Conservation (phyloP, 2,797 vertebrate species). For the Cottoperca gobio region DNA sequence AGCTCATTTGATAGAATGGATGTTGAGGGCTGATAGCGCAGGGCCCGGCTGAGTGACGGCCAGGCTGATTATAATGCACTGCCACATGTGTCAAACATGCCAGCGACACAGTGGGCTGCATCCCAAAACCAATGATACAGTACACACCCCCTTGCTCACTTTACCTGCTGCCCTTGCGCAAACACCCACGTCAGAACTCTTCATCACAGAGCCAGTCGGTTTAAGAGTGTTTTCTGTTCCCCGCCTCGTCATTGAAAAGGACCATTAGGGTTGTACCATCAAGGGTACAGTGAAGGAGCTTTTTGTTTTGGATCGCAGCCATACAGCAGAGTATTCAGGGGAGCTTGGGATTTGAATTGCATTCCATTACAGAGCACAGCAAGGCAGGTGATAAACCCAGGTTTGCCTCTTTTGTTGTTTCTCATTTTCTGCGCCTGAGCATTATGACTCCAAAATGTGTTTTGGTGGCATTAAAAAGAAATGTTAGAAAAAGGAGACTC, state of each 20-base stretch:
- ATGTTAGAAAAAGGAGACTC: constrained; percentile 20
- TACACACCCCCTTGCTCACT: not conserved
- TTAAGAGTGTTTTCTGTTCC: constrained; percentile 63
- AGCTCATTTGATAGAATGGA: constrained; percentile 67
- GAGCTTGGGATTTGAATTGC: constrained; percentile 63
- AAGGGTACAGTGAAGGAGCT: constrained; percentile 74
- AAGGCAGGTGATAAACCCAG: constrained; percentile 59
- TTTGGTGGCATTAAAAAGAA: constrained; percentile 44
- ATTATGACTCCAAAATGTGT: constrained; percentile 53
- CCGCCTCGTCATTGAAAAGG: constrained; percentile 57
- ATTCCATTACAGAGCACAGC: constrained; percentile 63
- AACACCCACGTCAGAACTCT: constrained; percentile 50
- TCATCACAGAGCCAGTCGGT: constrained; percentile 46
- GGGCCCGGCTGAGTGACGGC: constrained; percentile 52
- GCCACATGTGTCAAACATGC: constrained; percentile 61
- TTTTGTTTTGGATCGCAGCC: constrained; percentile 71
- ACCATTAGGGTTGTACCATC: constrained; percentile 59
- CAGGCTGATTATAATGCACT: constrained; percentile 59
- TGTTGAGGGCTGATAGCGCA: constrained; percentile 34
- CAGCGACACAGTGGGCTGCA: constrained; percentile 32
- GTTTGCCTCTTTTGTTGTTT: constrained; percentile 49
- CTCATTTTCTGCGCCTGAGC: constrained; percentile 53
- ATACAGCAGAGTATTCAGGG: constrained; percentile 59
- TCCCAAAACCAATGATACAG: constrained; percentile 40
- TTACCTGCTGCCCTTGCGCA: constrained; percentile 57